A percentile compares a stretch with the other conserved stretches of the same genome.
Conservation (phyloP, 2,797 vertebrate species). For the Oceanodroma leucorhoa region DNA sequence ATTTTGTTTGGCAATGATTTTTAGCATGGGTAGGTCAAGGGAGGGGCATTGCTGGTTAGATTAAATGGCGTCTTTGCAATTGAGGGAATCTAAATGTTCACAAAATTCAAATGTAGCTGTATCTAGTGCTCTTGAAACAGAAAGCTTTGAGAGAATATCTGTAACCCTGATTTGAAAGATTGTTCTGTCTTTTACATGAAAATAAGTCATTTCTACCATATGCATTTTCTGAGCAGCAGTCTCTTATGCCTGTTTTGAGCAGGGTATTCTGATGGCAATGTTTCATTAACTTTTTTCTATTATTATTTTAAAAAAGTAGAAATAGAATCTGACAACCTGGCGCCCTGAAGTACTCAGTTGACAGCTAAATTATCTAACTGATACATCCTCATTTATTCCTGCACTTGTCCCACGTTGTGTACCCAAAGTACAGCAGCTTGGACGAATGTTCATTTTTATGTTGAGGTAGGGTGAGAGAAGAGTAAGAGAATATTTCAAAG, state of each 20-base stretch:
- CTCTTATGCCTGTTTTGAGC: not conserved
- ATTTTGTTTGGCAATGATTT: not conserved
- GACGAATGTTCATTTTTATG: not conserved
- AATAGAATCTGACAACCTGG: not conserved
- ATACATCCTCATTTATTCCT: not conserved
- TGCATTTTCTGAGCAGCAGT: not conserved
- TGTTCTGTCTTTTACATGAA: not conserved
- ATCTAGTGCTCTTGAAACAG: not conserved
- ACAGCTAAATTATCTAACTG: not conserved
- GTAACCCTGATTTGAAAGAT: not conserved
- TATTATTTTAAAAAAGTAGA: not conserved
- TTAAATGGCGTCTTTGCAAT: not conserved
- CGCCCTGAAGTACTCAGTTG: not conserved
- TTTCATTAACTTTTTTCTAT: not conserved
- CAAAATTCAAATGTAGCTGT: not conserved
- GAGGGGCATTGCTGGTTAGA: not conserved
- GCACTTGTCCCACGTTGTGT: not conserved
- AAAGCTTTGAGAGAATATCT: not conserved
- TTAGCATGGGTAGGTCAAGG: not conserved
- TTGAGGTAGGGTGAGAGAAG: not conserved
- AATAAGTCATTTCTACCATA: not conserved
- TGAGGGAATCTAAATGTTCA: not conserved
- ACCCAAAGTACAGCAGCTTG: not conserved
- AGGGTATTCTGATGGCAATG: not conserved
- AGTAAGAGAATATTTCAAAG: not conserved